phyloP scores from a whole-genome alignment of 2,888 invertebrate genomes.

The Scelioninae gen. 1 region DNA sequence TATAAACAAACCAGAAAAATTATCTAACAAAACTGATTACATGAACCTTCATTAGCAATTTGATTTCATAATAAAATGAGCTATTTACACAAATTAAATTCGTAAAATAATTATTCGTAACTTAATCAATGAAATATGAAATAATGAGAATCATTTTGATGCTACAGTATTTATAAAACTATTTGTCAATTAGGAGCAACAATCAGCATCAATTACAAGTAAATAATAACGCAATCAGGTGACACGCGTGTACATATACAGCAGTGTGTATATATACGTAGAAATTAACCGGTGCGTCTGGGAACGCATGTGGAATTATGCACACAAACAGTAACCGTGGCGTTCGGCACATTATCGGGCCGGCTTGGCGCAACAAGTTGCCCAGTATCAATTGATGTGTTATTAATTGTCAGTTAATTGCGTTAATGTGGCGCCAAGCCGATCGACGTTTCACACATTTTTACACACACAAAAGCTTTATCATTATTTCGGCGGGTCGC shows the following conservation, averaged over 20 bases:
- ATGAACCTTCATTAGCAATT: too few species aligned
- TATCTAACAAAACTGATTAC: too few species aligned
- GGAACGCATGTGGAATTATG: constrained; percentile 72
- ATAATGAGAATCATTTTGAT: too few species aligned
- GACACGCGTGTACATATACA: constrained; percentile 48
- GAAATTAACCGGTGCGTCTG: constrained; percentile 64
- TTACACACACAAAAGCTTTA: constrained; percentile 75
- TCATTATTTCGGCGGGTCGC: constrained; percentile 81
- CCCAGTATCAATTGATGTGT: constrained; percentile 84
- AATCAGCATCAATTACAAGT: constrained; percentile 52
- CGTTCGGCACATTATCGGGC: constrained; percentile 80
- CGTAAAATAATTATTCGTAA: too few species aligned
- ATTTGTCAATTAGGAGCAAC: constrained; percentile 26
- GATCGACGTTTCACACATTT: constrained; percentile 72
- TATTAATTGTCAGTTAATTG: constrained; percentile 84
- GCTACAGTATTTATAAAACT: constrained; percentile 37
- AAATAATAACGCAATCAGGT: constrained; percentile 57
- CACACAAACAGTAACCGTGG: constrained; percentile 71
- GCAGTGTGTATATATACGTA: constrained; percentile 50
- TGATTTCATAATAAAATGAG: too few species aligned
- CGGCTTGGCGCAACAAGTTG: constrained; percentile 83
- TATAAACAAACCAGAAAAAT: too few species aligned
- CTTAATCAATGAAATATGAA: too few species aligned
- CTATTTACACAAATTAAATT: too few species aligned
- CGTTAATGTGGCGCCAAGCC: constrained; percentile 81